Evolutionary conservation across 2,113 vertebrate species (phyloP).

Genomic region (Diglossa brunneiventris): DNA sequence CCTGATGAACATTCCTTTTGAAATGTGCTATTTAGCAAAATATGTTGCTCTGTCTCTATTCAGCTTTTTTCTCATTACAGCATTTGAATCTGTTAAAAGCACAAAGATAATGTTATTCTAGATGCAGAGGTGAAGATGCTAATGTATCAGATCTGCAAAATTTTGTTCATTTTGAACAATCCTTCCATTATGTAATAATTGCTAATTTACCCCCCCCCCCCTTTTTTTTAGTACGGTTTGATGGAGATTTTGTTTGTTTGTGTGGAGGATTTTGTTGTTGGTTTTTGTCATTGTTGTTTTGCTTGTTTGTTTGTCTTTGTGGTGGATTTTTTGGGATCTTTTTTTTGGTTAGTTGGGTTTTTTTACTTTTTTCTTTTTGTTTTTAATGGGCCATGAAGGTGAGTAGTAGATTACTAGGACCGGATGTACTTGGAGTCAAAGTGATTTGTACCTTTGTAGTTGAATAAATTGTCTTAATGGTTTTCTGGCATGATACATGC

Average conservation of each 20-base stretch:
- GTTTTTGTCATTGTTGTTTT: not conserved
- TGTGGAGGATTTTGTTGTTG: not conserved
- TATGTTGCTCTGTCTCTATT: not conserved
- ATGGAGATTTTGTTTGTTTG: not conserved
- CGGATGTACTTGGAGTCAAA: not conserved
- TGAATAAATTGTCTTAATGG: not conserved
- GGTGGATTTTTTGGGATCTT: not conserved
- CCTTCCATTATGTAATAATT: not conserved
- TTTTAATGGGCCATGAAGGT: not conserved
- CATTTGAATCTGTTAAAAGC: not conserved
- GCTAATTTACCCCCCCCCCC: accelerated
- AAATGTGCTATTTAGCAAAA: not conserved
- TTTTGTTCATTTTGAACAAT: not conserved
- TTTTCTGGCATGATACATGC: not conserved
- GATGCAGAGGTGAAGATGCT: not conserved
- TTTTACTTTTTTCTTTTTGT: not conserved
- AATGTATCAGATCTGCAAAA: not conserved
- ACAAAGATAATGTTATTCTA: not conserved
- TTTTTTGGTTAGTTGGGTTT: not conserved
- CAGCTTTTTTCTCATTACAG: not conserved
- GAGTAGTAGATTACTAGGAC: not conserved
- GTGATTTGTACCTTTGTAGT: not conserved
- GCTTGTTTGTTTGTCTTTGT: not conserved
- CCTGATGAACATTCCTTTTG: not conserved
- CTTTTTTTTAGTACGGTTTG: not conserved